phyloP scores from a whole-genome alignment of 2,797 vertebrate species.

The Pygocentrus nattereri region DNA sequence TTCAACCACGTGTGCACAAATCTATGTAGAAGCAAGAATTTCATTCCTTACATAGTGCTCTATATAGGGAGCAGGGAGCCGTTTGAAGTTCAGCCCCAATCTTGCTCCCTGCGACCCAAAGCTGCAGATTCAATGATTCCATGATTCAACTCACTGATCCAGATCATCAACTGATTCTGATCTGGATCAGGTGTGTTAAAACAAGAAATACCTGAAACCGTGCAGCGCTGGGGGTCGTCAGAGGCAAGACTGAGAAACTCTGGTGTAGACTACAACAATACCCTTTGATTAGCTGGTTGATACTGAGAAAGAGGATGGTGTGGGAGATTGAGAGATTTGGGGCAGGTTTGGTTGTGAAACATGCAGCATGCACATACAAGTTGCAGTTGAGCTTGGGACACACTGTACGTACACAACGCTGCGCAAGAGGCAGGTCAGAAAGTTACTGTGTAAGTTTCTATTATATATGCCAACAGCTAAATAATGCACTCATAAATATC shows the following conservation, averaged over 20 bases:
- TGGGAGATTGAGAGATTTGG: neutral
- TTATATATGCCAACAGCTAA: neutral
- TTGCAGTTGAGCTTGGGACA: conserved; percentile 38
- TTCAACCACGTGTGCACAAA: no score
- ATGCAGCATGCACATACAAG: conserved; percentile 52
- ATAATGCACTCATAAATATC: neutral
- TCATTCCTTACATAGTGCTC: no score
- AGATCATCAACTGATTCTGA: neutral
- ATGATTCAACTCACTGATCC: neutral
- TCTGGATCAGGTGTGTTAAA: neutral
- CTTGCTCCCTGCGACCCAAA: no score
- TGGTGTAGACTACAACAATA: neutral
- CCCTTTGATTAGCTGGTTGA: conserved; percentile 17
- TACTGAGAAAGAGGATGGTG: conserved; percentile 24
- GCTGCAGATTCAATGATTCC: no score
- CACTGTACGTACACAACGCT: neutral
- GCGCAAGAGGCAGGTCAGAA: neutral
- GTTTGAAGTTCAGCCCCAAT: no score
- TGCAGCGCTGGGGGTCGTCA: neutral
- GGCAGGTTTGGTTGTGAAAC: conserved; percentile 44
- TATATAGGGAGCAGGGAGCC: no score
- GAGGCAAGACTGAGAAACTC: neutral
- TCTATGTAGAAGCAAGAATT: no score
- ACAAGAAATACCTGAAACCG: neutral
- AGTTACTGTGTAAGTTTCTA: neutral